Percentiles rank a stretch among this genome's conserved stretches.
phyloP scores from a whole-genome alignment of 1,140 invertebrate genomes.

The Microplitis demolitor region DNA sequence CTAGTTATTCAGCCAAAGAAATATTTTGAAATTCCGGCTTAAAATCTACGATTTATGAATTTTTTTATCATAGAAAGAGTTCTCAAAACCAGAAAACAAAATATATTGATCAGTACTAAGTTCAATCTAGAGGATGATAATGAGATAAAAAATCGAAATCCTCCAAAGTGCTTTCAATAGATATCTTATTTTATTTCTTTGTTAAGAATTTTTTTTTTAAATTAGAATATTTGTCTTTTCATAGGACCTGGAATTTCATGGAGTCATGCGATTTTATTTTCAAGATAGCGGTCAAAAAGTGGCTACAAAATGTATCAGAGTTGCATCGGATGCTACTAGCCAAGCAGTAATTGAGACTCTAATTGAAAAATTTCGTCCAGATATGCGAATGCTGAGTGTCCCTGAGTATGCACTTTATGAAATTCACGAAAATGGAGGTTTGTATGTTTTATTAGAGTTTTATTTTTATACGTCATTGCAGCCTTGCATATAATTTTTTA shows the following conservation, averaged over 20 bases:
- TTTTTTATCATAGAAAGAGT: too few species aligned
- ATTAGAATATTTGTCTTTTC: conserved; percentile 46
- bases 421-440: conserved; percentile 92
- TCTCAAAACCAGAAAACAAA: too few species aligned
- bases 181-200: background rate
- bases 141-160: too few species aligned
- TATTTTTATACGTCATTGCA: background rate
- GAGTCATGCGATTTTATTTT: conserved; percentile 99
- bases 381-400: conserved; percentile 97
- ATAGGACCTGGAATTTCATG: conserved; percentile 97
- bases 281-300: conserved; percentile 97
- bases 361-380: conserved; percentile 98
- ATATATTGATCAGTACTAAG: too few species aligned
- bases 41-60: too few species aligned
- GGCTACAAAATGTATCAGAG: conserved; percentile 98
- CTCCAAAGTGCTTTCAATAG: too few species aligned
- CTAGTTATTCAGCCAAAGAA: too few species aligned
- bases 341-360: conserved; percentile 94
- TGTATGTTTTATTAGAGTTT: conserved; percentile 25
- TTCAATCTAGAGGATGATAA: too few species aligned
- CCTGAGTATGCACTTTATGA: conserved; percentile 97
- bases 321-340: conserved; percentile 93
- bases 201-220: background rate
- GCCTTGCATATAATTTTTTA: too few species aligned
- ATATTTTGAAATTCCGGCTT: too few species aligned